phyloP scores from a whole-genome alignment of 2,113 vertebrate genomes.

The Tricholaema leucomelas region DNA sequence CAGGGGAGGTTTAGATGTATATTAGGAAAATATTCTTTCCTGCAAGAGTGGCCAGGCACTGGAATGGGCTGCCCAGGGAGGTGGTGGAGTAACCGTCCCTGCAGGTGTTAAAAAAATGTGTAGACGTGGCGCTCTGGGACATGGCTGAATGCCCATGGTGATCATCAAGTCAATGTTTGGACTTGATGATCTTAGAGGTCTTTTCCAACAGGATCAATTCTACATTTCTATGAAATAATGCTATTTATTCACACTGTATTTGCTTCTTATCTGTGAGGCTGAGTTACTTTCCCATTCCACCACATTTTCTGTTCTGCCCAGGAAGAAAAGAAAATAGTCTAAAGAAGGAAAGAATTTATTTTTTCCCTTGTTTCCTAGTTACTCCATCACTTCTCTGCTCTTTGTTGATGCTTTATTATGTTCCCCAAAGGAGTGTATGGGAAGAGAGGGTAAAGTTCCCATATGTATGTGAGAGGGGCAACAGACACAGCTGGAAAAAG shows the following conservation, averaged over 20 bases:
- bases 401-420: rapidly evolving
- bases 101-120: no score
- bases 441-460: neutral
- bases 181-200: no score
- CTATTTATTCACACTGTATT: neutral
- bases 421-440: neutral
- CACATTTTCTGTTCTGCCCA: neutral
- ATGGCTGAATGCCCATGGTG: no score
- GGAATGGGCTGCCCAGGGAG: no score
- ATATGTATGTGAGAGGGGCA: neutral
- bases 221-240: neutral
- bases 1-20: no score
- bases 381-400: neutral
- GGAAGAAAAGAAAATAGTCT: neutral
- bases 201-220: no score
- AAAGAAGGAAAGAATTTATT: neutral
- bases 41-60: no score
- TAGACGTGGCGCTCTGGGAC: no score
- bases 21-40: no score
- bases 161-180: no score
- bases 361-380: neutral
- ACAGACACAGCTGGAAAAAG: neutral
- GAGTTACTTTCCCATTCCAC: neutral
- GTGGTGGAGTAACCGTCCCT: no score
- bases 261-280: neutral